A percentile compares a stretch with the other conserved stretches of the same genome.
These are phyloP conservation scores for Melanotaenia maccullochi DNA, from an alignment of 2,797 vertebrate species.

Conservation along the genomic window DNA sequence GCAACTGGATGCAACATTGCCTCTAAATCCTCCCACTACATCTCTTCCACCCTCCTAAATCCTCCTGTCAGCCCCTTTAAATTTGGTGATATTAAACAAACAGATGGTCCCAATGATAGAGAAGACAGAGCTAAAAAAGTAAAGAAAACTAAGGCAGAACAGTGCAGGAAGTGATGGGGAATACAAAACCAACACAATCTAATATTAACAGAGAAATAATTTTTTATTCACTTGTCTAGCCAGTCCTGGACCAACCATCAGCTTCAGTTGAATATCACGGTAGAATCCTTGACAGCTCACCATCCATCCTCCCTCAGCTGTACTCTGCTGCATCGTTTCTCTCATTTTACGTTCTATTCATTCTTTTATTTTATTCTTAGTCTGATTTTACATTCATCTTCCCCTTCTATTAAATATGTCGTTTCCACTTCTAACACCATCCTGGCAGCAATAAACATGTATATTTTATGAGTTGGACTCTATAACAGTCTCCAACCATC, in stretches of 20 bases:
- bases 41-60: too few relatives aligned
- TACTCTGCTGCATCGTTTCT: neutral
- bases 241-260: slow-evolving; percentile 12
- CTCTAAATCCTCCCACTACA: too few relatives aligned
- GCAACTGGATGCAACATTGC: too few relatives aligned
- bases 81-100: too few relatives aligned
- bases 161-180: neutral
- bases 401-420: neutral
- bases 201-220: neutral
- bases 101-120: too few relatives aligned
- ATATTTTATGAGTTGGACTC: slow-evolving; percentile 9
- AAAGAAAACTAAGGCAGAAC: too few relatives aligned
- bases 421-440: neutral
- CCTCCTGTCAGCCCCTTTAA: too few relatives aligned
- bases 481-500: neutral
- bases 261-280: slow-evolving; percentile 11
- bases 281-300: slow-evolving; percentile 32
- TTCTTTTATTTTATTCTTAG: slow-evolving; percentile 8
- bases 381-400: slow-evolving; percentile 26
- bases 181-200: neutral
- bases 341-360: neutral
- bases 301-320: slow-evolving; percentile 18
- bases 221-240: neutral
- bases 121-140: too few relatives aligned
- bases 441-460: slow-evolving; percentile 7